A percentile compares a stretch with the other conserved stretches of the same genome.
Evolutionary conservation across 2,113 vertebrate genomes (phyloP).

Genomic region (Motacilla alba): DNA sequence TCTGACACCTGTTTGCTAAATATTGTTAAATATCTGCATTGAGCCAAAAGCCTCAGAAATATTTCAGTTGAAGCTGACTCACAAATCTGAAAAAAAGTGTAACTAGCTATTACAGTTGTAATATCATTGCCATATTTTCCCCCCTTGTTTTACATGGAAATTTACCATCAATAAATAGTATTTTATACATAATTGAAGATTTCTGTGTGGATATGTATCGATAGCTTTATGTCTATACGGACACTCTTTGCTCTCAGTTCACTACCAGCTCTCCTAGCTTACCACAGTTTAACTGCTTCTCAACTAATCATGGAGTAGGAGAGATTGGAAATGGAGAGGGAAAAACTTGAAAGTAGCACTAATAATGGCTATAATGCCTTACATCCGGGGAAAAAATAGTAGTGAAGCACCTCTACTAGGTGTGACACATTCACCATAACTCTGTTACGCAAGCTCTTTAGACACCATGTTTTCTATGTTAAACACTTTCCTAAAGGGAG

Average conservation of each 20-base stretch:
- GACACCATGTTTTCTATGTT: not conserved
- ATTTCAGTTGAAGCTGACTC: not conserved
- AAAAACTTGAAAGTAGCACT: not conserved
- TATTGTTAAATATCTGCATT: not conserved
- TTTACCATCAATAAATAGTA: not conserved
- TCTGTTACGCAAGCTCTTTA: not conserved
- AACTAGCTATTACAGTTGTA: not conserved
- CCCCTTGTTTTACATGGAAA: not conserved
- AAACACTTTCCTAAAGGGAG: not conserved
- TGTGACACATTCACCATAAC: not conserved
- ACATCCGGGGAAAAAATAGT: not conserved
- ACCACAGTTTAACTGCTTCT: not conserved
- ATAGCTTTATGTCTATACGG: not conserved
- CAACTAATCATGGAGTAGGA: not conserved
- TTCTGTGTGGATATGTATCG: not conserved
- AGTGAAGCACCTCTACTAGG: not conserved
- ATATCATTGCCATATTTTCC: not conserved
- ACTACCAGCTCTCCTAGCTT: not conserved
- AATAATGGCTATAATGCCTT: not conserved
- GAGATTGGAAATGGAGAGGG: not conserved
- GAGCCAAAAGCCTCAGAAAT: not conserved
- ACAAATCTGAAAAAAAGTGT: not conserved
- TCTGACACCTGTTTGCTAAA: conserved; percentile 27
- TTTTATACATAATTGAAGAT: not conserved
- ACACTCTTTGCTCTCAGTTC: not conserved